A percentile compares a stretch with the other conserved stretches of the same genome.
phyloP scores from a whole-genome alignment of 1,140 invertebrate genomes.

The Epicauta chinensis region DNA sequence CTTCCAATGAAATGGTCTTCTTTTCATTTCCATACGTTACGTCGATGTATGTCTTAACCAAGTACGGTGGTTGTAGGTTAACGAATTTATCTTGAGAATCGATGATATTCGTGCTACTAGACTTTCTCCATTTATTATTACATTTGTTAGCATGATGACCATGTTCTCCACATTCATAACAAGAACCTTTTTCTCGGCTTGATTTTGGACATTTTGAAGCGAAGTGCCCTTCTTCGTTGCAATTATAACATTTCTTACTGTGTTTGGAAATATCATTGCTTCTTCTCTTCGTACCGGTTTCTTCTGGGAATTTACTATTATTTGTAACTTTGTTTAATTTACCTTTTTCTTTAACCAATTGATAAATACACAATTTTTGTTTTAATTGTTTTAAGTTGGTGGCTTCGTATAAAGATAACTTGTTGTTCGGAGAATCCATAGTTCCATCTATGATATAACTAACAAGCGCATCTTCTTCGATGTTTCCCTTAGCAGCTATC shows the following conservation, averaged over 20 bases:
- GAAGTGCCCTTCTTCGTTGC: conserved; percentile 1
- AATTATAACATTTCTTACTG: conserved; percentile 9
- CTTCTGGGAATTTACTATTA: no score
- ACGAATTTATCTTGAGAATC: no score
- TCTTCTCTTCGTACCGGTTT: no score
- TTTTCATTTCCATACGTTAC: no score
- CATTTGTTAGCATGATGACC: background rate
- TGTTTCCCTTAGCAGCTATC: background rate
- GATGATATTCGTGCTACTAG: background rate
- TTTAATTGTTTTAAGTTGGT: background rate
- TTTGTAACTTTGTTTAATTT: no score
- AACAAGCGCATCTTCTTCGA: background rate
- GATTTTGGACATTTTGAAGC: conserved; percentile 4
- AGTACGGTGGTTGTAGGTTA: no score
- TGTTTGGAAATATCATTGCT: no score
- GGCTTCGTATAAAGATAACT: conserved; percentile 3
- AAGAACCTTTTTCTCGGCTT: conserved; percentile 12
- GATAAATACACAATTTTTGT: conserved; percentile 1
- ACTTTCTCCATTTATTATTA: background rate
- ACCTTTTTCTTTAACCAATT: background rate
- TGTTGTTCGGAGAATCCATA: background rate
- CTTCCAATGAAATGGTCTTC: background rate
- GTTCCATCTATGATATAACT: background rate
- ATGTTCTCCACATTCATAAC: conserved; percentile 4
- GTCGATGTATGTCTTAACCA: no score